Percentiles rank a stretch among this genome's conserved stretches.
Conservation (phyloP, 2,113 vertebrate species). For the Phylloscopus trochilus region DNA sequence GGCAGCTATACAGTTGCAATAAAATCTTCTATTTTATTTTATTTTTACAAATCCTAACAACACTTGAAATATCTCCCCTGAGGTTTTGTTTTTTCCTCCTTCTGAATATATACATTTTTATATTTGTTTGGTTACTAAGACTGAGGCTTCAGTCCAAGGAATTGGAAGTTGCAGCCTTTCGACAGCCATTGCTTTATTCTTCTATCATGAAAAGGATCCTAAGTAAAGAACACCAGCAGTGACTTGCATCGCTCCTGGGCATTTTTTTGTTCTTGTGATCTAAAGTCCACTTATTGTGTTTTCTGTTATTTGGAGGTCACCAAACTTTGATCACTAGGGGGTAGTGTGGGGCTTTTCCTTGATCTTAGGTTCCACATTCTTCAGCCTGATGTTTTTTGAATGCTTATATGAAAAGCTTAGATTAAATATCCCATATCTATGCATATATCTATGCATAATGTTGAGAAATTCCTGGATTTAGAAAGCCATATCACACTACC, state of each 20-base stretch:
- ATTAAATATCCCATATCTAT: conserved; percentile 17
- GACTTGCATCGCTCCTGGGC: conserved; percentile 80
- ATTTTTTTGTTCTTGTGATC: conserved; percentile 85
- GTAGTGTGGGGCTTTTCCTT: conserved; percentile 76
- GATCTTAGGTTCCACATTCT: conserved; percentile 67
- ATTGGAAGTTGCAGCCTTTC: conserved; percentile 74
- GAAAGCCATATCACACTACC: background rate
- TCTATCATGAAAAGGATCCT: conserved; percentile 79
- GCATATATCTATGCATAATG: background rate
- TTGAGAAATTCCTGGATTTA: conserved; percentile 25
- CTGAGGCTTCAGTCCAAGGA: conserved; percentile 74
- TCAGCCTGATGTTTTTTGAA: conserved; percentile 64
- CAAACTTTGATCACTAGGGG: conserved; percentile 82
- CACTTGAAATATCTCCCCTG: conserved; percentile 52
- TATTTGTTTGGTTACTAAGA: conserved; percentile 74
- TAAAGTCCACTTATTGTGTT: conserved; percentile 82
- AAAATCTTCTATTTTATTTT: conserved; percentile 51
- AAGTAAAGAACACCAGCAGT: conserved; percentile 81
- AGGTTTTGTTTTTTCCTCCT: conserved; percentile 49
- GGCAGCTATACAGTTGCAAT: background rate
- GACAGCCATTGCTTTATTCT: conserved; percentile 76
- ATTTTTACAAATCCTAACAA: conserved; percentile 59
- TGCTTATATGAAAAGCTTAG: conserved; percentile 40
- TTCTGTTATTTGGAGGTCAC: conserved; percentile 83
- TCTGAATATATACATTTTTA: conserved; percentile 68